Percentiles rank a stretch among this genome's conserved stretches.
These are phyloP conservation scores for Calonectris borealis DNA, from an alignment of 2,113 vertebrate species.

Conservation along the genomic window DNA sequence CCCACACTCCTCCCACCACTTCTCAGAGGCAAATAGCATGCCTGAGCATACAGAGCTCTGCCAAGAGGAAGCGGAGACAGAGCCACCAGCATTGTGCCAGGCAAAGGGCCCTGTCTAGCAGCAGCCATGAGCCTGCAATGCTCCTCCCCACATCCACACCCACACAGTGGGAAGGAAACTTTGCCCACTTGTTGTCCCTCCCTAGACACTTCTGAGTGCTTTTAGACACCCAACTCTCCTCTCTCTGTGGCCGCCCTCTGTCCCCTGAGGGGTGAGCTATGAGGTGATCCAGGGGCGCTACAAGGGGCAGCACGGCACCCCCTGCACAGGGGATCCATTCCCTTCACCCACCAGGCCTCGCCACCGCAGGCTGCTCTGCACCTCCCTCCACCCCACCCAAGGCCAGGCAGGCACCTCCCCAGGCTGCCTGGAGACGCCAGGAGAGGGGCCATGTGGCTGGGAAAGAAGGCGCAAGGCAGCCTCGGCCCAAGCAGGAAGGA, in stretches of 20 bases:
- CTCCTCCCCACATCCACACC: background rate
- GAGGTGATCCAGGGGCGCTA: background rate
- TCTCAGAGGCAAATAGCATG: background rate
- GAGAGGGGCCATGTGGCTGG: fast-evolving
- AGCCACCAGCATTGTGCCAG: background rate
- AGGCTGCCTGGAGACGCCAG: background rate
- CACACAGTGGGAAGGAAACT: background rate
- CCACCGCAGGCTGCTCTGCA: background rate
- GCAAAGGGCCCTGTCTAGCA: background rate
- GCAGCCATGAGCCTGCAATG: background rate
- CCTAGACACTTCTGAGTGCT: background rate
- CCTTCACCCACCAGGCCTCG: background rate
- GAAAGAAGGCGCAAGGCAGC: fast-evolving
- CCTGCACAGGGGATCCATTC: fast-evolving
- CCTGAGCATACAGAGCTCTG: background rate
- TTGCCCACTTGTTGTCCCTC: too few species aligned
- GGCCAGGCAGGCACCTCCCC: too few species aligned
- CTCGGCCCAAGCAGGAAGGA: fast-evolving
- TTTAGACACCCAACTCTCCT: background rate
- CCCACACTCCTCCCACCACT: background rate
- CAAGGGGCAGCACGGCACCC: fast-evolving
- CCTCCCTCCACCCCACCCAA: background rate
- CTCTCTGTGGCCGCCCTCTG: background rate
- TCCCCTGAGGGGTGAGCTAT: fast-evolving
- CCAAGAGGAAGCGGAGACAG: background rate